Base-by-base conservation (phyloP, 2,888 invertebrate species). In the Dinocampus coccinellae region DNA sequence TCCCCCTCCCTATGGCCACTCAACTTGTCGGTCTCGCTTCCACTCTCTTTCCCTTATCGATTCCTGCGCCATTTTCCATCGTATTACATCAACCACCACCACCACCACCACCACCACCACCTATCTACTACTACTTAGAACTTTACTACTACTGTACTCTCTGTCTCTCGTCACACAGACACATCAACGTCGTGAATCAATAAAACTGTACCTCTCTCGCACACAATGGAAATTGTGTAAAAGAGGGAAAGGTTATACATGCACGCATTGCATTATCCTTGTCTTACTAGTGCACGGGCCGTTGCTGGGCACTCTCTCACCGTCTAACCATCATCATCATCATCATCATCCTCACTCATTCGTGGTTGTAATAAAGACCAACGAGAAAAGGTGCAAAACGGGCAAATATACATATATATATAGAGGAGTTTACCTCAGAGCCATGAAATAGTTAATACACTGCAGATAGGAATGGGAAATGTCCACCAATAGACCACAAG, bases 51-150 rank as follows among this genome's bases (percentile, higher is more conserved):
- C 39, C 67, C 70, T 83, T 86, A 87, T 87, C 86, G 87, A 87
- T 87, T 86, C 82, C 85, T 86, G 85, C 85, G 85, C 87, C 83
- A 85, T 86, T 86, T 85, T 62, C 58, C 52, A 10, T 68, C 52
- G 33, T 47, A 7, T 4, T 39, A n/a, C n/a, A 39, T 39, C 39
- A 39, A 39, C 39, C 3, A 36, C 11, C 10, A 36, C 36, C 13
- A 36, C 36, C 11, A 36, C 9, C 3, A 36, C 9, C 24, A 55
- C 64, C 60, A 72, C 52, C n/a, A 58, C 66, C 58, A 68, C 64
- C n/a, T n/a, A n/a, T n/a, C n/a, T 47, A 68, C 66, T 36, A 36
- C 36, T 36, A 11, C 36, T 3, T n/a, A n/a, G n/a, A n/a, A n/a
- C n/a, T n/a, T n/a, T 39, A 39, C 0, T 3, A 39, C 16, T 47